Conservation (phyloP, 2,113 vertebrate genomes). For the Vulpes lagopus region DNA sequence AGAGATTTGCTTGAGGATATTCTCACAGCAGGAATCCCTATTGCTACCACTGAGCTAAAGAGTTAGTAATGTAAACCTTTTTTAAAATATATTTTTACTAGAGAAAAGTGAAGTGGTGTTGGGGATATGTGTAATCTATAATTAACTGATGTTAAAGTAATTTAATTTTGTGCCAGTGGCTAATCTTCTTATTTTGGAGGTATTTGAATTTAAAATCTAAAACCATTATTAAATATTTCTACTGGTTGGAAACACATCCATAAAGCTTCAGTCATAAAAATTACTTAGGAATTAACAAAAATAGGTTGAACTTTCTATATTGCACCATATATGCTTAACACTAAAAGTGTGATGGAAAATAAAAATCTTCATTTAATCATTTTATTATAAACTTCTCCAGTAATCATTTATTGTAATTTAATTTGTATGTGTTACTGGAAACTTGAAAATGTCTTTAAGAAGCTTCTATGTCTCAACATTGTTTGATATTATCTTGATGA, state of each 20-base stretch:
- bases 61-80: background rate
- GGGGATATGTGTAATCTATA: background rate
- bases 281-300: background rate
- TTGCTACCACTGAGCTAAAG: background rate
- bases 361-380: background rate
- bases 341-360: background rate
- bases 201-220: conserved; percentile 10
- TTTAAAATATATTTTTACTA: background rate
- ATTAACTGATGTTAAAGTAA: conserved; percentile 42
- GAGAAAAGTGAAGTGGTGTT: background rate
- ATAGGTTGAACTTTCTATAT: background rate
- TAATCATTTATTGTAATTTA: background rate
- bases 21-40: background rate
- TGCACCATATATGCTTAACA: background rate
- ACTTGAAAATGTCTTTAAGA: background rate
- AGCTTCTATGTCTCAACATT: background rate
- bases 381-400: background rate
- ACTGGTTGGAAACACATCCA: background rate
- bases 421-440: background rate
- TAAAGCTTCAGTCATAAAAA: background rate
- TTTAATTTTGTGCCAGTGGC: conserved; percentile 48
- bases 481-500: background rate
- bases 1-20: background rate
- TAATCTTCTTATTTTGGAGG: conserved; percentile 36
- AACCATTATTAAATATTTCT: conserved; percentile 26